Conservation (phyloP, 1,140 invertebrate species). For the Acyrthosiphon pisum region DNA sequence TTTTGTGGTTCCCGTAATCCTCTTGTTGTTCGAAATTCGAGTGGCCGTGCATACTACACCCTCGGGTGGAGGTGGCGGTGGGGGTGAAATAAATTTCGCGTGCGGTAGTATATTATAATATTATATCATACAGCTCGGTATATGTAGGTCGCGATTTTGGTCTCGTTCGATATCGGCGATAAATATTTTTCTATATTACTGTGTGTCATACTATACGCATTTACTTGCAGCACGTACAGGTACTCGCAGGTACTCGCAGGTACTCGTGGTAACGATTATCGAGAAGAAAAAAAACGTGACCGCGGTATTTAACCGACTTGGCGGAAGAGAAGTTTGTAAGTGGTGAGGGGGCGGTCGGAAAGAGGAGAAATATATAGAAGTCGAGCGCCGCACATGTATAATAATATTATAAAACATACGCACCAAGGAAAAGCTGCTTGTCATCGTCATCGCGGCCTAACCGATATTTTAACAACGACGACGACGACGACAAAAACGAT, state of each 20-base stretch:
- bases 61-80: not conserved
- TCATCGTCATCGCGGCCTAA: not conserved
- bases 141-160: not conserved
- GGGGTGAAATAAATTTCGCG: not conserved
- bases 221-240: not conserved
- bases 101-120: not conserved
- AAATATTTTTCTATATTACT: not conserved
- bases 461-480: not conserved
- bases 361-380: not conserved
- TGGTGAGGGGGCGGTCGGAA: not conserved
- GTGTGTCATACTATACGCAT: not conserved
- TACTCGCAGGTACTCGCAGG: no score
- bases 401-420: not conserved
- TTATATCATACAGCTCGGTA: not conserved
- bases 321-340: not conserved
- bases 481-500: not conserved
- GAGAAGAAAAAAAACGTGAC: slow-evolving; percentile 35
- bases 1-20: slow-evolving; percentile 54
- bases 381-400: not conserved
- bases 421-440: slow-evolving; percentile 4
- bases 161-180: not conserved
- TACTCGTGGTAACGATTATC: not conserved
- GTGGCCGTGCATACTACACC: not conserved
- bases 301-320: not conserved
- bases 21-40: slow-evolving; percentile 56